Conservation (phyloP, 2,113 vertebrate genomes). For the Hystrix cristata region DNA sequence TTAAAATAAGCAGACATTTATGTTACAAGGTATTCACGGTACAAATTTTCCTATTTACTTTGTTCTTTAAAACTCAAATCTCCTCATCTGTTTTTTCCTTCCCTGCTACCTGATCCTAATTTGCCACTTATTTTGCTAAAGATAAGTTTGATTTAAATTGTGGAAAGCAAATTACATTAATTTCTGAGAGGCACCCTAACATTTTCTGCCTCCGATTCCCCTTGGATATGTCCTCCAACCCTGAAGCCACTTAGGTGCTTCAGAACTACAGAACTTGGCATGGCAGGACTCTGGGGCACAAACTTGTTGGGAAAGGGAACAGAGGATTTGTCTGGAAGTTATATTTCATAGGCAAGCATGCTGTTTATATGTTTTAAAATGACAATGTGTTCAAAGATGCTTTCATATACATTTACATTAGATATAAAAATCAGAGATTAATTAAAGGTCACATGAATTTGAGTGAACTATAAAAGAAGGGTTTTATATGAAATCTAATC, state of each 20-base stretch:
- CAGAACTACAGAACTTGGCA: not conserved
- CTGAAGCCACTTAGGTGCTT: not conserved
- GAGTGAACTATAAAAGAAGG: not conserved
- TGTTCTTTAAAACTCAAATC: constrained; percentile 72
- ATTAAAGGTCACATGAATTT: not conserved
- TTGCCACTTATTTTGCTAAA: constrained; percentile 63
- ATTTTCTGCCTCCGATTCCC: not conserved
- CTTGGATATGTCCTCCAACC: not conserved
- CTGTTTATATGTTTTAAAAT: not conserved
- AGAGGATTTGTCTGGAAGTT: not conserved
- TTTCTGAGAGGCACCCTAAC: not conserved
- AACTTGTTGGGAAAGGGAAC: not conserved
- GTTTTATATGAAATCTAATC: not conserved
- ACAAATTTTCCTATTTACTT: constrained; percentile 28
- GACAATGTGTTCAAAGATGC: not conserved
- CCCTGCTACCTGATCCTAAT: constrained; percentile 62
- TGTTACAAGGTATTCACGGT: constrained; percentile 19
- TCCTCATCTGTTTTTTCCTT: constrained; percentile 36
- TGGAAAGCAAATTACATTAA: not conserved
- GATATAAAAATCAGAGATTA: not conserved
- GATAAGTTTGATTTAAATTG: not conserved
- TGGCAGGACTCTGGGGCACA: accelerated
- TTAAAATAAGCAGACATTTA: constrained; percentile 48
- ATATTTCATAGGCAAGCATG: not conserved
- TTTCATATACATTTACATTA: not conserved